Conservation (phyloP, 2,113 vertebrate species). For the Trematomus loennbergii region DNA sequence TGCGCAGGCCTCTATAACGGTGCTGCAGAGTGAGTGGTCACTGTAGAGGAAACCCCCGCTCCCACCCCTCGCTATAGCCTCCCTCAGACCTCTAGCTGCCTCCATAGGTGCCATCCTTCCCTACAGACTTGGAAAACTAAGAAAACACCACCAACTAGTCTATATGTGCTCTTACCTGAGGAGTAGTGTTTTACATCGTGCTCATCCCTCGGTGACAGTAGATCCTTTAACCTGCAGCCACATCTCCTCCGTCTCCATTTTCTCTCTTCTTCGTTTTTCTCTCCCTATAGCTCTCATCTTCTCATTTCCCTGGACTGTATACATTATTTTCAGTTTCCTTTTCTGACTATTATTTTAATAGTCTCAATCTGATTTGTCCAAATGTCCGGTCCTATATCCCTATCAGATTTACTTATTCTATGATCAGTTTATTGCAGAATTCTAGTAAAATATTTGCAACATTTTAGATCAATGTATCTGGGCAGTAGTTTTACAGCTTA, state of each 20-base stretch:
- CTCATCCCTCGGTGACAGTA: slow-evolving; percentile 1
- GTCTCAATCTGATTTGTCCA: not conserved
- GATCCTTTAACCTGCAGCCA: not conserved
- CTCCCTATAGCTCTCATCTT: slow-evolving; percentile 4
- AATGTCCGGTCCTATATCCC: not conserved
- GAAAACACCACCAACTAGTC: slow-evolving; percentile 20
- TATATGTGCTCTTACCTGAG: slow-evolving; percentile 13
- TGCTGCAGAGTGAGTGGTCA: slow-evolving; percentile 97
- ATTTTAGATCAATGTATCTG: not conserved
- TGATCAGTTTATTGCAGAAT: not conserved
- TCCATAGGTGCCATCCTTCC: slow-evolving; percentile 40
- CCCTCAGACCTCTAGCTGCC: slow-evolving; percentile 44
- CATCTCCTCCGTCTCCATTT: not conserved
- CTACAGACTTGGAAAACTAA: slow-evolving; percentile 21
- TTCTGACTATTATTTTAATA: not conserved
- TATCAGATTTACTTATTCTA: not conserved
- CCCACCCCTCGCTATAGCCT: slow-evolving; percentile 31
- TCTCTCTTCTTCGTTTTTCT: not conserved
- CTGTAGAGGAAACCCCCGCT: slow-evolving; percentile 37
- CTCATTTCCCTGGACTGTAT: not conserved
- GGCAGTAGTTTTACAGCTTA: not conserved
- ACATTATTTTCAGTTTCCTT: not conserved
- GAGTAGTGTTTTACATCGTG: slow-evolving; percentile 16
- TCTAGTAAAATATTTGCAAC: not conserved
- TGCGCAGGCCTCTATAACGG: slow-evolving; percentile 95